Evolutionary conservation across 2,888 invertebrate species (phyloP), one percentile per base, ranked within the genome.

Genomic region (Buathra laborator): DNA sequence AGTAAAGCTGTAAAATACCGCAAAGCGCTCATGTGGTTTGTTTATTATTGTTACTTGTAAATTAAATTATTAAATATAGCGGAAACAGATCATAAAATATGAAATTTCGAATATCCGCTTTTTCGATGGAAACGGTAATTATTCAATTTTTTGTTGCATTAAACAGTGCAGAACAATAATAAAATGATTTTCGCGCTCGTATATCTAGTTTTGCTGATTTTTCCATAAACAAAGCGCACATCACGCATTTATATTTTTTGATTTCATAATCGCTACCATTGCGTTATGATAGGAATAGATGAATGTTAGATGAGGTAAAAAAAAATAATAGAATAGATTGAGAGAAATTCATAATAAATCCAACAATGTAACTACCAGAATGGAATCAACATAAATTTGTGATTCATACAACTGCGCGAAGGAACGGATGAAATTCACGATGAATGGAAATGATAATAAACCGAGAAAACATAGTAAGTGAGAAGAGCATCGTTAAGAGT

Each of bases 341-440:
- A 9, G 19, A 53, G 19, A 19, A 53, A 53, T 53, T 53, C 53
- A n/a, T n/a, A 53, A 19, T 10, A 19, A 53, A 19, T 10, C 9
- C 19, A n/a, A n/a, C 12, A 51, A 7, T 16, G 12, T 56, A 29
- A 59, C 59, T 59, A 10, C 59, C 4, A 59, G 12, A 56, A 16
- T 43, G 19, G 16, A 12, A 71, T 51, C 51, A 71, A 19, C 56
- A 56, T 56, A 56, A 56, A 56, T 56, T 56, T 56, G 56, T 19
- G 56, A 56, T 56, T 56, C 56, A 24, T 56, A n/a, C 53, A 19
- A 24, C 24, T 48, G 32, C 48, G 68, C 19, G 53, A 56, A 53
- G 43, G 29, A 64, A 44, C 46, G 46, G 48, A 43, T n/a, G 43
- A 66, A 66, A 16, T 66, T 66, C 19, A 19, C 10, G 66, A 66